A percentile compares a stretch with the other conserved stretches of the same genome.
These are phyloP conservation scores for Euthynnus affinis DNA, from an alignment of 2,797 vertebrate genomes.

Conservation along the genomic window DNA sequence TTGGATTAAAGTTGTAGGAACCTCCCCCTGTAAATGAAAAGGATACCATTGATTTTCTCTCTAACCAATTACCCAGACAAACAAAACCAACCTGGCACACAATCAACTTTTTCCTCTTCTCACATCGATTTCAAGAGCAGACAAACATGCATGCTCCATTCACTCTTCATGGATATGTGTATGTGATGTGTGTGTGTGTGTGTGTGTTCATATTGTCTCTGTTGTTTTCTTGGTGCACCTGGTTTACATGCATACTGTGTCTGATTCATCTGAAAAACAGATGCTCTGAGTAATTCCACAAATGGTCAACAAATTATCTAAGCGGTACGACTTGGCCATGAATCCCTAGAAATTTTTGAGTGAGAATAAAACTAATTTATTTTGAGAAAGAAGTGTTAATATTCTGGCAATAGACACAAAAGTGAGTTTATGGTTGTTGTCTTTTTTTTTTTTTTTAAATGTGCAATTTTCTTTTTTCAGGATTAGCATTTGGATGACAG, in stretches of 20 bases:
- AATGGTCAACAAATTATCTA: not conserved
- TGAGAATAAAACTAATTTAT: not conserved
- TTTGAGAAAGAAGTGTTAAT: constrained; percentile 3
- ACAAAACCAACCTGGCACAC: constrained; percentile 68
- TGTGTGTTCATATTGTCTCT: too few species aligned
- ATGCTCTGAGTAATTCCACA: constrained; percentile 11
- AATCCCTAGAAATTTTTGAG: constrained; percentile 15
- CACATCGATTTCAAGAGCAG: constrained; percentile 57
- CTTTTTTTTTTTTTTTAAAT: not conserved
- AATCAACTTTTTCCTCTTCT: constrained; percentile 58
- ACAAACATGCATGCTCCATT: constrained; percentile 51
- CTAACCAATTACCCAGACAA: constrained; percentile 76
- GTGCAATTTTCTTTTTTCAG: not conserved
- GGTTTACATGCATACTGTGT: constrained; percentile 8
- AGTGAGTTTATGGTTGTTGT: not conserved
- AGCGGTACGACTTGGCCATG: not conserved
- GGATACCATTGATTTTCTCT: constrained; percentile 73
- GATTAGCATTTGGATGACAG: not conserved
- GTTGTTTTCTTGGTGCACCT: not conserved
- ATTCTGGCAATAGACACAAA: not conserved
- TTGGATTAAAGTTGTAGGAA: constrained; percentile 57
- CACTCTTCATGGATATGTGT: not conserved
- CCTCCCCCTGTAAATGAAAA: constrained; percentile 54
- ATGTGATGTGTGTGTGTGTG: not conserved
- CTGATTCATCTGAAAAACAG: constrained; percentile 7